Percentiles rank a stretch among this genome's conserved stretches.
Evolutionary conservation across 2,888 invertebrate genomes (phyloP).

Genomic region (Chaetogeoica ovagalla): DNA sequence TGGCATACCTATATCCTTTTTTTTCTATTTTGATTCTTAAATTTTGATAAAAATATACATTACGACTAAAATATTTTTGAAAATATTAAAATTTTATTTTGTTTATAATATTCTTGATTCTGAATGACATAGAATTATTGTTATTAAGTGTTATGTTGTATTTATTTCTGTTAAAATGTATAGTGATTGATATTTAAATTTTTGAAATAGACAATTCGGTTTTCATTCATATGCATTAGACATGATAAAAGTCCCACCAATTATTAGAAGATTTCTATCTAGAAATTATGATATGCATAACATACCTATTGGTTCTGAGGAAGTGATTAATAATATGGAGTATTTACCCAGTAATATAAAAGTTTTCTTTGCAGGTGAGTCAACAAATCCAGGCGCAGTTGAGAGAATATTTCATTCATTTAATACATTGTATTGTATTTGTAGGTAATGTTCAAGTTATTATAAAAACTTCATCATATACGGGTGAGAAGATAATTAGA

Average conservation of each 20-base stretch:
- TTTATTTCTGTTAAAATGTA: too few species aligned
- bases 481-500: slow-evolving; percentile 36
- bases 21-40: too few species aligned
- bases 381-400: not conserved
- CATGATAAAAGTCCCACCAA: slow-evolving; percentile 70
- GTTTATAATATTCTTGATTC: too few species aligned
- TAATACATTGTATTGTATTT: not conserved
- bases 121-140: too few species aligned
- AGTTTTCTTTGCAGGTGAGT: slow-evolving; percentile 50
- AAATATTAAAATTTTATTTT: too few species aligned
- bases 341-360: slow-evolving; percentile 28
- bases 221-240: slow-evolving; percentile 72
- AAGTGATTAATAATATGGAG: slow-evolving; percentile 64
- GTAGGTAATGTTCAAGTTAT: slow-evolving; percentile 23
- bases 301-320: slow-evolving; percentile 72
- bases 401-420: not conserved
- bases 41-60: too few species aligned
- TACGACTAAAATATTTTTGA: too few species aligned
- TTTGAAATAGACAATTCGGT: slow-evolving; percentile 64
- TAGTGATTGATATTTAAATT: not conserved
- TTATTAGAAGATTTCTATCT: slow-evolving; percentile 72
- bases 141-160: too few species aligned
- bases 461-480: slow-evolving; percentile 24
- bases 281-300: slow-evolving; percentile 68
- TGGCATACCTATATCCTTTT: too few species aligned